Base-by-base conservation (phyloP, 1,140 invertebrate species). In the Trinorchestia longiramus region DNA sequence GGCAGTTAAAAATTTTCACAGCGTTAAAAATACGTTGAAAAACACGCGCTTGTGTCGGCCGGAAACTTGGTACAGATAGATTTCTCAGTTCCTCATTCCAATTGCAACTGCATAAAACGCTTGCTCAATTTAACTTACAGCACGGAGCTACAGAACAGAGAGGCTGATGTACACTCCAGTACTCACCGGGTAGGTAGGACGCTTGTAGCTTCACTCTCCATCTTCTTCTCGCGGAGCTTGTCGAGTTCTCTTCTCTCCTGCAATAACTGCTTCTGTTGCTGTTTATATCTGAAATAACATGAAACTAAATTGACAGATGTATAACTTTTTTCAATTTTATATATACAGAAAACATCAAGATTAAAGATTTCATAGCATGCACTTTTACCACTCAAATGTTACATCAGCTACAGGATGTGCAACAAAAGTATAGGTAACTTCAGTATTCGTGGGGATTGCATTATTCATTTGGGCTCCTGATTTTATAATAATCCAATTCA, bases 211-310 rank as follows among this genome's bases (percentile, higher is more conserved):
- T 96, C 96, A 95, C 96, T 96, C 95, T 96, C 96, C 44, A 95
- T 96, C 44, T 96, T 96, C 95, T 96, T 96, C 95, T 96, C 96
- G 43, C 96, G 94, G 19, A 96, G 44, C 92, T 96, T 97, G 90
- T 97, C 96, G 45, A 96, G 97, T 96, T 97, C 97, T 94, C 96
- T 96, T 95, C 97, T 95, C 95, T 97, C 97, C 45, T 97, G 96
- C 62, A 97, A 97, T 62, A 98, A 98, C 97, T 99, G 98, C 97
- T 99, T 99, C 95, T 99, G 98, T 96, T 98, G 98, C 97, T 99
- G 99, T 97, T 99, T 99, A 97, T 99, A 96, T 88, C 95, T 96
- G 47, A 28, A 77, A 77, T 77, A 77, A 36, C 62, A 77, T 77
- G 62, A 77, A 77, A 36, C 15, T 77, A 77, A 3, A 77, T 36